Evolutionary conservation across 2,113 vertebrate species (phyloP).

Genomic region (Ia io): DNA sequence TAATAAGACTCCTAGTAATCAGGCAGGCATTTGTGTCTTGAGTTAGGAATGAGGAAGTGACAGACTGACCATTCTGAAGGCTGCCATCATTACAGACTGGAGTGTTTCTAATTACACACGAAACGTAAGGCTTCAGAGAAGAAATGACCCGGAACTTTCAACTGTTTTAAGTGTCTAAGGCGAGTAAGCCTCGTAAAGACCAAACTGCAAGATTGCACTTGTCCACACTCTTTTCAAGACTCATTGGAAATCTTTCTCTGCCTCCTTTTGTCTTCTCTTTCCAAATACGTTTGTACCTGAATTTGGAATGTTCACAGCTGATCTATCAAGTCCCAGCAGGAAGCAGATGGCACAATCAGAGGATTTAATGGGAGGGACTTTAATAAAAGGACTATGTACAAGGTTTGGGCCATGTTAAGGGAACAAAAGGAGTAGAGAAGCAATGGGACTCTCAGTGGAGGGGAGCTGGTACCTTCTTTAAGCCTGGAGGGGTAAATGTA

Average conservation of each 20-base stretch:
- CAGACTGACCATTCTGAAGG: slow-evolving; percentile 56
- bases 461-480: not conserved
- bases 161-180: slow-evolving; percentile 25
- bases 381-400: not conserved
- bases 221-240: not conserved
- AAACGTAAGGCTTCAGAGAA: slow-evolving; percentile 58
- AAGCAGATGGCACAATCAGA: not conserved
- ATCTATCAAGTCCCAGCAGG: not conserved
- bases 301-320: not conserved
- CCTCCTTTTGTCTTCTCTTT: slow-evolving; percentile 25
- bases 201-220: slow-evolving; percentile 33
- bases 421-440: not conserved
- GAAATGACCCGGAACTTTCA: slow-evolving; percentile 45
- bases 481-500: not conserved
- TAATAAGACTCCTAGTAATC: slow-evolving; percentile 71
- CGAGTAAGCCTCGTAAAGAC: not conserved
- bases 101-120: slow-evolving; percentile 53
- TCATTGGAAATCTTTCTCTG: not conserved
- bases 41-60: slow-evolving; percentile 8
- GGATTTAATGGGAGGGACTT: not conserved
- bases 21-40: slow-evolving; percentile 64
- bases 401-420: not conserved
- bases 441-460: not conserved
- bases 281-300: not conserved
- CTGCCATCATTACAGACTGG: slow-evolving; percentile 38